Evolutionary conservation across 2,113 vertebrate species (phyloP).

Genomic region (Tragelaphus imberbis): DNA sequence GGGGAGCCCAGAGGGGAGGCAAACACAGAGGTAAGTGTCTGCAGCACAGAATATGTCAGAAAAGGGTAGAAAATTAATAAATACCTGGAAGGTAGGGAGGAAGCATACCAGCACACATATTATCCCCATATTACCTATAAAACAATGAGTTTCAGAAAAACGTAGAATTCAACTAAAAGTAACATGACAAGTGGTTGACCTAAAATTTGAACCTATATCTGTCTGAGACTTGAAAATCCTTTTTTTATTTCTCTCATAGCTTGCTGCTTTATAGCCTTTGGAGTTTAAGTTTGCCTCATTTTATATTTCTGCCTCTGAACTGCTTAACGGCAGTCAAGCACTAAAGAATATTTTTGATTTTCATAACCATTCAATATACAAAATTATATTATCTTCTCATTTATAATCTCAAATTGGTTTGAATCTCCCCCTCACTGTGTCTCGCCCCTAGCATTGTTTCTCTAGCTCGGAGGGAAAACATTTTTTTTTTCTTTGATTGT

Average conservation of each 20-base stretch:
- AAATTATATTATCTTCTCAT: slow-evolving; percentile 22
- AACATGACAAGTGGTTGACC: not conserved
- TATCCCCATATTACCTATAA: not conserved
- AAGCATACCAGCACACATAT: not conserved
- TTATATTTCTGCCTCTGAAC: not conserved
- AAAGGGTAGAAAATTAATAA: not conserved
- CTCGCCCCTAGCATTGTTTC: not conserved
- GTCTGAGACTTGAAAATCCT: not conserved
- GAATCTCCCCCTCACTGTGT: slow-evolving; percentile 16
- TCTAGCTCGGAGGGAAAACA: not conserved
- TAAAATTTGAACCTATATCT: not conserved
- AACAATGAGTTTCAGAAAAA: not conserved
- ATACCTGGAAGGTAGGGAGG: not conserved
- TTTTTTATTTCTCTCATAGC: not conserved
- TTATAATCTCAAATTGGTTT: slow-evolving; percentile 49
- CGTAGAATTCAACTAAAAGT: not conserved
- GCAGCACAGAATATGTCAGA: not conserved
- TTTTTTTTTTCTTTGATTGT: not conserved
- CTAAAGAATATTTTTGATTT: slow-evolving; percentile 22
- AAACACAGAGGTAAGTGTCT: not conserved
- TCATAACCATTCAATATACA: slow-evolving; percentile 31
- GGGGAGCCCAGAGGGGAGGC: accelerated
- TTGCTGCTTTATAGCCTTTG: not conserved
- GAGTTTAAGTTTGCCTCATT: not conserved
- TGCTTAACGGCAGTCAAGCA: not conserved